Evolutionary conservation across 2,113 vertebrate species (phyloP).

Genomic region (Stomatorhinus ivindoensis): DNA sequence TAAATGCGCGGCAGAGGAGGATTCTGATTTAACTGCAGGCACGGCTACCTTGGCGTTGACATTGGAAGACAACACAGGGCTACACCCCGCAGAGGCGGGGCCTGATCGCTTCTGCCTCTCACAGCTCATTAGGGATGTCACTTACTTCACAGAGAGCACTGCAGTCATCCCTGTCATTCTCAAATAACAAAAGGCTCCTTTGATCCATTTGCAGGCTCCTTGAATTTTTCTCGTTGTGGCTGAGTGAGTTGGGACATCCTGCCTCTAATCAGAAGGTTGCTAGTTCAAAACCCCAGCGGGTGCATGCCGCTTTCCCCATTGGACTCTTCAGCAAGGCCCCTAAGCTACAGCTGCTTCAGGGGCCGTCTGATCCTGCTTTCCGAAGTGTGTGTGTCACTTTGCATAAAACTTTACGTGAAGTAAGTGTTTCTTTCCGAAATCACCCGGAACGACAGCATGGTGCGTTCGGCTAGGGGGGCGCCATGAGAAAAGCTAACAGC

Average conservation of each 20-base stretch:
- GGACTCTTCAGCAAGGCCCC: background rate
- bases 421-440: background rate
- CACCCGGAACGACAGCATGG: background rate
- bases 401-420: background rate
- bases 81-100: background rate
- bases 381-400: background rate
- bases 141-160: background rate
- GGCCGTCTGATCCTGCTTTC: background rate
- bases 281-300: background rate
- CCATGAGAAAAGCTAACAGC: background rate
- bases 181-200: background rate
- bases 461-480: background rate
- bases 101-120: background rate
- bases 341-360: background rate
- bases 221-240: background rate
- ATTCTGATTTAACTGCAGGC: background rate
- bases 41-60: background rate
- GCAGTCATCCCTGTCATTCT: background rate
- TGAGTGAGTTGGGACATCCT: background rate
- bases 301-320: background rate
- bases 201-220: background rate
- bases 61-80: background rate
- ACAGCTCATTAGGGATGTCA: background rate
- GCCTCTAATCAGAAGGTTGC: background rate
- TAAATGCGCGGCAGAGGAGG: background rate